These are phyloP conservation scores for Chesias legatella DNA, from an alignment of 2,888 invertebrate species.

Conservation along the genomic window DNA sequence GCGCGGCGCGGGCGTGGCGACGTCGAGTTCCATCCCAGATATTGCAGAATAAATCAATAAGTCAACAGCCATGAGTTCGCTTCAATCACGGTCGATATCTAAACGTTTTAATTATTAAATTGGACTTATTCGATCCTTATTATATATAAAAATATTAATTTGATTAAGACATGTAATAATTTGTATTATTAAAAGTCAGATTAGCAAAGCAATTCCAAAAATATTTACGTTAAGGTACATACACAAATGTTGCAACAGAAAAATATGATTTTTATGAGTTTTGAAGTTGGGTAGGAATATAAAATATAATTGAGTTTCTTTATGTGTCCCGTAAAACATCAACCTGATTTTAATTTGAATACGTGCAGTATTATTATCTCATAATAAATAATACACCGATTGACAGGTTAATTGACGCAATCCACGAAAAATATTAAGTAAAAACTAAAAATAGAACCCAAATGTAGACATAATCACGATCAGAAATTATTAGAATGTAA, in stretches of 20 bases:
- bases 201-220: slow-evolving; percentile 27
- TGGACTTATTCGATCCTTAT: slow-evolving; percentile 6
- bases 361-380: slow-evolving; percentile 9
- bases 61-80: slow-evolving; percentile 52
- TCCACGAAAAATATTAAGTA: slow-evolving; percentile 39
- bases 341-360: slow-evolving; percentile 4
- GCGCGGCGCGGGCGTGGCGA: too few relatives aligned
- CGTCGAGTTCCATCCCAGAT: slow-evolving; percentile 68
- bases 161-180: slow-evolving; percentile 43
- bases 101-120: slow-evolving; percentile 7
- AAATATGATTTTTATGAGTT: slow-evolving; percentile 1
- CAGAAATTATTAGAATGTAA: slow-evolving; percentile 8
- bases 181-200: slow-evolving; percentile 31
- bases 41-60: slow-evolving; percentile 56
- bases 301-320: slow-evolving; percentile 3
- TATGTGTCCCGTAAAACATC: slow-evolving; percentile 1
- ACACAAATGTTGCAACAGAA: slow-evolving; percentile 16
- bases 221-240: slow-evolving; percentile 16
- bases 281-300: neutral
- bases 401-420: slow-evolving; percentile 76
- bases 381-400: slow-evolving; percentile 37
- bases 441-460: slow-evolving; percentile 28
- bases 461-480: slow-evolving; percentile 47
- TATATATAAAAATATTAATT: slow-evolving; percentile 66
- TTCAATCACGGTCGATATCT: slow-evolving; percentile 30